phyloP scores from a whole-genome alignment of 1,140 invertebrate genomes.

The Heterodera schachtii region DNA sequence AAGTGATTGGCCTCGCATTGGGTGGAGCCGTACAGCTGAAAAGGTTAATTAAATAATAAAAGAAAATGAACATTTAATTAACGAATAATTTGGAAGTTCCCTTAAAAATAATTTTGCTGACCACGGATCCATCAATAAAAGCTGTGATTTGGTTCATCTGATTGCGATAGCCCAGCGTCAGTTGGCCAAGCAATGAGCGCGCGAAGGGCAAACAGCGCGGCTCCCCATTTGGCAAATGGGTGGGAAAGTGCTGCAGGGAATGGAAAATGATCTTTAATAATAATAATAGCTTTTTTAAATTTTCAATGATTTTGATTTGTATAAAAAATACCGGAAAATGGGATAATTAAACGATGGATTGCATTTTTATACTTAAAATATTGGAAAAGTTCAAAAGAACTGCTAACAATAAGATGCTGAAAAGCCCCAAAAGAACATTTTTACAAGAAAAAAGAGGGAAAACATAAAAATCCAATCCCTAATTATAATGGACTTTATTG shows the following conservation, averaged over 20 bases:
- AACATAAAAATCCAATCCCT: too few species aligned
- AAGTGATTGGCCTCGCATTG: slow-evolving; percentile 74
- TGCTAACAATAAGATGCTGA: too few species aligned
- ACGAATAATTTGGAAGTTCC: not conserved
- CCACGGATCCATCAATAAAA: slow-evolving; percentile 80
- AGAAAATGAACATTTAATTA: not conserved
- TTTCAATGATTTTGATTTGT: too few species aligned
- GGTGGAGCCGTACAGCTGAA: slow-evolving; percentile 74
- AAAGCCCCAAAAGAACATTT: too few species aligned
- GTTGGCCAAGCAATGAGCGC: slow-evolving; percentile 84
- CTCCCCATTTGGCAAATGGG: slow-evolving; percentile 51
- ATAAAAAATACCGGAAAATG: too few species aligned
- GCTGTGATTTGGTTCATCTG: slow-evolving; percentile 75
- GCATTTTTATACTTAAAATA: too few species aligned
- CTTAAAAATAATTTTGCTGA: slow-evolving; percentile 57
- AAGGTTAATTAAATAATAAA: not conserved
- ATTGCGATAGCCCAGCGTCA: slow-evolving; percentile 70
- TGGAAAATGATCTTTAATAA: not conserved
- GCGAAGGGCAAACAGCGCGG: slow-evolving; percentile 82
- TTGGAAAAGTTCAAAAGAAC: too few species aligned
- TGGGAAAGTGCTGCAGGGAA: slow-evolving; percentile 40
- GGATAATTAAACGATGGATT: too few species aligned
- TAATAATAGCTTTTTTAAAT: not conserved
- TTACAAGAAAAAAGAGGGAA: too few species aligned
- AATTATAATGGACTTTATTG: too few species aligned